Evolutionary conservation across 2,113 vertebrate species (phyloP).

Genomic region (human (Homo sapiens)): DNA sequence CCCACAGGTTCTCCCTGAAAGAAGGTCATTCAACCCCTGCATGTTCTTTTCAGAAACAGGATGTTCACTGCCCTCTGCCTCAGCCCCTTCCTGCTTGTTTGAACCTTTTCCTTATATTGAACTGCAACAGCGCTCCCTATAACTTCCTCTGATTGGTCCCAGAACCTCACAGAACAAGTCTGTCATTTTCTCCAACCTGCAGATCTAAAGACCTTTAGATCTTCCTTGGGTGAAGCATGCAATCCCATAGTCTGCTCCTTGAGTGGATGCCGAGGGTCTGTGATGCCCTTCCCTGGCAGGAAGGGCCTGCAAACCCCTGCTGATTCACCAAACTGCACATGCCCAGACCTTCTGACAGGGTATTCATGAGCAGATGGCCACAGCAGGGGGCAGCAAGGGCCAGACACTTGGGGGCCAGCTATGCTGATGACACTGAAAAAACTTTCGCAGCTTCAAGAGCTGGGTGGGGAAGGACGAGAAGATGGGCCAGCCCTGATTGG

Average conservation of each 20-base stretch:
- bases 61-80: background rate
- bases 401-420: constrained; percentile 31
- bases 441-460: background rate
- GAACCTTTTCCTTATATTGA: background rate
- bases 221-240: background rate
- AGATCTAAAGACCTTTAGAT: background rate
- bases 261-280: background rate
- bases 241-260: background rate
- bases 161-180: constrained; percentile 32
- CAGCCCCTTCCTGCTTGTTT: background rate
- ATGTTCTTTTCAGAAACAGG: background rate
- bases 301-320: background rate
- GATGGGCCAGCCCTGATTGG: background rate
- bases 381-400: background rate
- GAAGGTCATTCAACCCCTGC: background rate
- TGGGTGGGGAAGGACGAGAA: background rate
- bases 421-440: background rate
- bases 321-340: background rate
- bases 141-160: background rate
- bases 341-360: background rate
- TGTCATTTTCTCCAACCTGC: background rate
- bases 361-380: constrained; percentile 46
- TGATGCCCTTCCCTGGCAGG: background rate
- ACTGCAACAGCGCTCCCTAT: background rate
- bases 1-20: background rate